Conservation (phyloP, 1,140 invertebrate genomes). For the Temnothorax nylanderi region DNA sequence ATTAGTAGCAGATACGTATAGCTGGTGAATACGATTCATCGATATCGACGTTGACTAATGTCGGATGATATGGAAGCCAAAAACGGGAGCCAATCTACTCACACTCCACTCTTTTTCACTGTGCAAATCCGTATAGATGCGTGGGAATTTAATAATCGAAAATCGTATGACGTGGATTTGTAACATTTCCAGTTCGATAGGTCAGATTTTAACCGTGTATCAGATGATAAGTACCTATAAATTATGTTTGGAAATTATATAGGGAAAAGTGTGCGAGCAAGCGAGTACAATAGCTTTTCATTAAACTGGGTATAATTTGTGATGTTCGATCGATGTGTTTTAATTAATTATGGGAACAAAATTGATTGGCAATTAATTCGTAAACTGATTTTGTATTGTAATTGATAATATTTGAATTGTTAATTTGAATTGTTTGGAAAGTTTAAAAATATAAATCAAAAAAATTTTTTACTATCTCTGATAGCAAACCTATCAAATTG, state of each 20-base stretch:
- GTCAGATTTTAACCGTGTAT: neutral
- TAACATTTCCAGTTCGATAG: neutral
- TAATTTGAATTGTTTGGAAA: neutral
- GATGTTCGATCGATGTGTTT: neutral
- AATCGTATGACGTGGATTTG: conserved; percentile 2
- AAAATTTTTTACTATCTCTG: neutral
- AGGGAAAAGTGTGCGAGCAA: neutral
- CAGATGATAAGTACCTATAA: neutral
- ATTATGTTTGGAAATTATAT: neutral
- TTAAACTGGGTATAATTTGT: neutral
- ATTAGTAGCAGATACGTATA: conserved; percentile 21
- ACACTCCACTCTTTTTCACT: neutral
- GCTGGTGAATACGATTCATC: conserved; percentile 5
- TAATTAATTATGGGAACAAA: conserved; percentile 14
- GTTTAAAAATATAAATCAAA: neutral
- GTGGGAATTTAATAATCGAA: conserved; percentile 31
- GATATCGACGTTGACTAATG: conserved; percentile 50
- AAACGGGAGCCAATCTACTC: neutral
- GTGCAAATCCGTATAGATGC: neutral
- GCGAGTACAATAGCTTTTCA: neutral
- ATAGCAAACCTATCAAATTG: neutral
- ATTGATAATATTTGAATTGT: neutral
- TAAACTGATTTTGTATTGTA: neutral
- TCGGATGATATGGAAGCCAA: conserved; percentile 27
- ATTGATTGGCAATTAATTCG: conserved; percentile 10